Evolutionary conservation across 2,113 vertebrate genomes (phyloP).

Genomic region (Cololabis saira): DNA sequence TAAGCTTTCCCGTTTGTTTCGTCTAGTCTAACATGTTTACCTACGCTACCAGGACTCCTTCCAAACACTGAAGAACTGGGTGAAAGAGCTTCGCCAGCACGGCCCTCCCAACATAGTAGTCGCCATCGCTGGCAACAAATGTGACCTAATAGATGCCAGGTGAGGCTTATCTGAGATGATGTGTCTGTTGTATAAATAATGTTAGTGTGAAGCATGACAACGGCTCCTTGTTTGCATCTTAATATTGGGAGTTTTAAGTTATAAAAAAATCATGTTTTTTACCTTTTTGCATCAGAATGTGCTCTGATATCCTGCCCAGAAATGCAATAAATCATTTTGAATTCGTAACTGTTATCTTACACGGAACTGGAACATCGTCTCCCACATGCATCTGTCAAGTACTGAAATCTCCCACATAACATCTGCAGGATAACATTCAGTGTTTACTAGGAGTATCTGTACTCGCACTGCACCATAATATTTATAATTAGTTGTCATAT

Average conservation of each 20-base stretch:
- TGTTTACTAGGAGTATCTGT: constrained; percentile 22
- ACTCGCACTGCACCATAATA: constrained; percentile 10
- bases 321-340: neutral
- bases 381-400: constrained; percentile 13
- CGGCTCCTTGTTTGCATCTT: neutral
- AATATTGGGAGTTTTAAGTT: neutral
- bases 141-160: constrained; percentile 95
- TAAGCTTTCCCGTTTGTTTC: constrained; percentile 1
- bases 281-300: neutral
- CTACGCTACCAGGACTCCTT: constrained; percentile 90
- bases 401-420: neutral
- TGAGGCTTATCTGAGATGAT: constrained; percentile 57
- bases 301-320: neutral
- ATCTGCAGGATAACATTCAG: constrained; percentile 1
- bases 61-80: constrained; percentile 97
- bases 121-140: constrained; percentile 97
- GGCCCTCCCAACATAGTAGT: constrained; percentile 97
- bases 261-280: too few species aligned
- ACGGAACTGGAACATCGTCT: neutral
- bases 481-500: constrained; percentile 16
- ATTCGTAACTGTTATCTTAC: neutral
- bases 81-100: constrained; percentile 95
- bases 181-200: neutral
- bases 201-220: neutral
- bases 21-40: constrained; percentile 1